Conservation (phyloP, 1,140 invertebrate genomes). For the Gerris buenoi region DNA sequence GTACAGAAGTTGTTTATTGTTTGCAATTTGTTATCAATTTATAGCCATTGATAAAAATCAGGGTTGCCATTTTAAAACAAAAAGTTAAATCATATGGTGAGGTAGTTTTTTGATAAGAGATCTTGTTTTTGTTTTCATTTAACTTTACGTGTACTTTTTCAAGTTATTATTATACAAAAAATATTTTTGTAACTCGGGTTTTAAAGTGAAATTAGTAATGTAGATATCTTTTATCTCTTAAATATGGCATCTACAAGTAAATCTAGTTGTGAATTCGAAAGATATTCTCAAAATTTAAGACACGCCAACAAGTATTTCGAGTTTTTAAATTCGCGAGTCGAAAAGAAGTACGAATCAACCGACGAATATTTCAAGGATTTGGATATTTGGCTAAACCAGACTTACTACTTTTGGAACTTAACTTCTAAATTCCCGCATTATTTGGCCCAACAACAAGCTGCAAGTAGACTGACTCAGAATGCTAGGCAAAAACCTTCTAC, state of each 20-base stretch:
- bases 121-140: too few species aligned
- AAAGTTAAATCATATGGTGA: too few species aligned
- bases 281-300: background rate
- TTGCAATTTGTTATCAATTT: too few species aligned
- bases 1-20: too few species aligned
- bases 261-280: background rate
- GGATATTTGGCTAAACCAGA: constrained; percentile 36
- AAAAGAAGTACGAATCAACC: background rate
- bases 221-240: too few species aligned
- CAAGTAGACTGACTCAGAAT: background rate
- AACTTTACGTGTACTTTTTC: too few species aligned
- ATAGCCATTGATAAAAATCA: too few species aligned
- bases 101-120: too few species aligned
- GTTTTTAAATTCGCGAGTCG: background rate
- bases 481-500: background rate
- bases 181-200: too few species aligned
- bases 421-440: constrained; percentile 34
- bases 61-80: too few species aligned
- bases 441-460: constrained; percentile 30
- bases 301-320: constrained; percentile 2
- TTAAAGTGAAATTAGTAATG: too few species aligned
- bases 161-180: too few species aligned
- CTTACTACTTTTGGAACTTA: constrained; percentile 35
- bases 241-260: background rate
- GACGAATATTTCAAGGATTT: constrained; percentile 34